These are phyloP conservation scores for Microctonus hyperodae DNA, from an alignment of 2,888 invertebrate species.

Conservation along the genomic window DNA sequence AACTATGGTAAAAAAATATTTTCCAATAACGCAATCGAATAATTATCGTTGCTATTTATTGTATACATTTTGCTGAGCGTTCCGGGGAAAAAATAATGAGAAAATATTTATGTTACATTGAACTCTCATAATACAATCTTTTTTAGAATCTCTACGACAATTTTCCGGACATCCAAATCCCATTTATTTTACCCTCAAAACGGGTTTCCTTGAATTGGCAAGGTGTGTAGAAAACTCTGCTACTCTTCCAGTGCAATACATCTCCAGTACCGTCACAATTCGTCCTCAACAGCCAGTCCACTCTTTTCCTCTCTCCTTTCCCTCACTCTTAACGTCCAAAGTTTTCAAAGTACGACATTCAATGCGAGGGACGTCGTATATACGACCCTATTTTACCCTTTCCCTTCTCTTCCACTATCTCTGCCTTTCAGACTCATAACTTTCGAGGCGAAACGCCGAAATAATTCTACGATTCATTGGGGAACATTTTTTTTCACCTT, in stretches of 20 bases:
- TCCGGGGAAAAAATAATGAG: neutral
- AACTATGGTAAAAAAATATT: too few species aligned
- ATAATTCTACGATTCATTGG: constrained; percentile 30
- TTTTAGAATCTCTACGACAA: constrained; percentile 18
- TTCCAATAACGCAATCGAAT: too few species aligned
- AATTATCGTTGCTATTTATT: too few species aligned
- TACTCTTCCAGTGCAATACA: constrained; percentile 36
- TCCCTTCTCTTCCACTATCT: constrained; percentile 27
- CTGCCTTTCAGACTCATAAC: constrained; percentile 27
- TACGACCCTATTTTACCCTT: constrained; percentile 34
- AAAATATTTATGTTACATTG: neutral
- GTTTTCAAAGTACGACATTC: constrained; percentile 63
- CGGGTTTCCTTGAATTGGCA: constrained; percentile 27
- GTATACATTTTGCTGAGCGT: too few species aligned
- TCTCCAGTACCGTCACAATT: constrained; percentile 57
- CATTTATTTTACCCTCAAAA: constrained; percentile 23
- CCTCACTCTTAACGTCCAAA: constrained; percentile 63
- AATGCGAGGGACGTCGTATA: constrained; percentile 52
- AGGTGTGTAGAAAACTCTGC: constrained; percentile 36
- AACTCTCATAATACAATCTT: constrained; percentile 20
- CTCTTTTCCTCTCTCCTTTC: constrained; percentile 48
- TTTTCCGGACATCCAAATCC: constrained; percentile 20
- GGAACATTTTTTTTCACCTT: constrained; percentile 20
- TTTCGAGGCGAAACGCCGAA: constrained; percentile 21
- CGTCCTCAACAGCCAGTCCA: constrained; percentile 54